These are phyloP conservation scores for Tipula confusa DNA, from an alignment of 2,888 invertebrate species.

Conservation along the genomic window DNA sequence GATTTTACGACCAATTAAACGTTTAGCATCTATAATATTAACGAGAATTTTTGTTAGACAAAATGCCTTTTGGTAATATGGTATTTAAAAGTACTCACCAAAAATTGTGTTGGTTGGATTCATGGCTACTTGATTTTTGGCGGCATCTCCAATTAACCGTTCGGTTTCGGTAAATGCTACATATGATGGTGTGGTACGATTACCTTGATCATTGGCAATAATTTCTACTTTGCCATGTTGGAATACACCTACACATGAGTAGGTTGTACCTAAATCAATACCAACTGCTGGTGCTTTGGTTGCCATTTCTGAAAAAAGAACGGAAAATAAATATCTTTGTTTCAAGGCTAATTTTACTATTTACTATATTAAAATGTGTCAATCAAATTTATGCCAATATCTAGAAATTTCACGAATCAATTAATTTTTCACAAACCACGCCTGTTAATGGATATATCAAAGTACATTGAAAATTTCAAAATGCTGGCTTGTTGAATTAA, in stretches of 20 bases:
- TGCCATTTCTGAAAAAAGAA: conserved; percentile 43
- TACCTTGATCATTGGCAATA: conserved; percentile 87
- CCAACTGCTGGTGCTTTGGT: conserved; percentile 76
- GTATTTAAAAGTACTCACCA: conserved; percentile 41
- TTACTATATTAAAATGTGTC: no score
- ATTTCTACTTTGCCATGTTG: conserved; percentile 88
- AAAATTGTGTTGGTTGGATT: conserved; percentile 85
- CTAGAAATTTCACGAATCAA: no score
- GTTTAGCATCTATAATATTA: conserved; percentile 85
- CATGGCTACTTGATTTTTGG: conserved; percentile 82
- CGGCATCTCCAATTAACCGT: conserved; percentile 77
- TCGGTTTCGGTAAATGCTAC: conserved; percentile 83
- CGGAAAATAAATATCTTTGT: no score
- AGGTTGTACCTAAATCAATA: conserved; percentile 94
- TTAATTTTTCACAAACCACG: no score
- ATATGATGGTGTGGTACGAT: conserved; percentile 72
- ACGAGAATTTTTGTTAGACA: no score
- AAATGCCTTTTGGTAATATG: no score
- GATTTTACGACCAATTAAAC: conserved; percentile 88
- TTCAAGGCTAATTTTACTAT: no score
- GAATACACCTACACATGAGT: conserved; percentile 91
- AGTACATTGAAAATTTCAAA: no score
- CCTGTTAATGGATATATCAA: no score
- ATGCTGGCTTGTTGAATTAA: no score
- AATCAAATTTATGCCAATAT: no score